Conservation (phyloP, 1,140 invertebrate genomes). For the Heliothis virescens region DNA sequence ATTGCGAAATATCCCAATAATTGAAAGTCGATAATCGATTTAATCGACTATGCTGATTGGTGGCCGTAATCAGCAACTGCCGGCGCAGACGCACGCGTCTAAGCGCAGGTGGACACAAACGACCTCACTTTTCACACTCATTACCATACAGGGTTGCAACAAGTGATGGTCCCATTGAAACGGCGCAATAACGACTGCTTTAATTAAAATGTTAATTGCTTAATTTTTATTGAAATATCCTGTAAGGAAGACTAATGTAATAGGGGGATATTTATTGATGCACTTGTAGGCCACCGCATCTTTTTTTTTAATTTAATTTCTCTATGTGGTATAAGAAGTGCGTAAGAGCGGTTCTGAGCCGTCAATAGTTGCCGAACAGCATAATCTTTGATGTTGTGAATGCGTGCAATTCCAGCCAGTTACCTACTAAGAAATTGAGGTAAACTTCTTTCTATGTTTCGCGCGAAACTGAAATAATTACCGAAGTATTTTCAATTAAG, state of each 20-base stretch:
- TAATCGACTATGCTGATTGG: slow-evolving; percentile 30
- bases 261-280: slow-evolving; percentile 12
- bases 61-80: slow-evolving; percentile 34
- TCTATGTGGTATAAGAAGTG: background rate
- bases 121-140: slow-evolving; percentile 47
- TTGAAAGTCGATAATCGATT: slow-evolving; percentile 52
- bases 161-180: slow-evolving; percentile 22
- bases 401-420: background rate
- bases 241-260: slow-evolving; percentile 12
- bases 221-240: slow-evolving; percentile 39
- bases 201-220: slow-evolving; percentile 42
- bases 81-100: slow-evolving; percentile 31
- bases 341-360: background rate
- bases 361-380: background rate
- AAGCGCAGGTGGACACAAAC: slow-evolving; percentile 43
- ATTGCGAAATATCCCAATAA: slow-evolving; percentile 40
- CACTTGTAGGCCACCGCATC: background rate
- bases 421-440: background rate
- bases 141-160: slow-evolving; percentile 39
- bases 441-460: slow-evolving; percentile 2
- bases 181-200: slow-evolving; percentile 37
- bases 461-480: slow-evolving; percentile 12
- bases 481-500: slow-evolving; percentile 4
- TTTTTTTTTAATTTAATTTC: background rate
- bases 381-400: background rate